Evolutionary conservation across 2,113 vertebrate species (phyloP), one percentile per base, ranked within the genome.

Genomic region (Rhynchomys soricoides): DNA sequence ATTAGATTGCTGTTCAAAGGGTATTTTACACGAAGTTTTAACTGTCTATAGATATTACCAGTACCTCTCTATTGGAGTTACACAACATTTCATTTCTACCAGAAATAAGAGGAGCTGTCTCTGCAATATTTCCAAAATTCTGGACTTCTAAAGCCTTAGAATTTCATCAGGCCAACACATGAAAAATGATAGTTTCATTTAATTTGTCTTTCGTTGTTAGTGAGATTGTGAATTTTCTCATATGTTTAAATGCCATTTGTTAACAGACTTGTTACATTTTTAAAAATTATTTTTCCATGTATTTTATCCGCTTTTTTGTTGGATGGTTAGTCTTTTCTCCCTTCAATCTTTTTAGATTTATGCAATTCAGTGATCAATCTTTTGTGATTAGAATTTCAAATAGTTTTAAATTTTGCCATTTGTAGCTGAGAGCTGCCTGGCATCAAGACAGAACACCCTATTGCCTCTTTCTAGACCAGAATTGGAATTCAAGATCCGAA

Each of bases 101-200:
- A 89, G 94, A 96, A 81, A n/a, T 62, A 91, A 82, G 7, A 59
- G 9, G 77, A 26, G 66, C 22, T 48, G 16, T 10, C 90, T 93
- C 16, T 37, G 2, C 31, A 50, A 5, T 59, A 15, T 94, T 86
- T 82, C 55, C 93, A 96, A 93, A 89, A 40, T 74, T 91, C 64
- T 86, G 11, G 12, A 43, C 71, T 90, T 73, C 50, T 50, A 89
- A 71, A 77, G 87, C 57, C 74, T 96, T 89, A 93, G 62, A 62
- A 86, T 90, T 94, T 83, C 40, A 74, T 91, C 57, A 92, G 78
- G 91, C 19, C 79, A 62, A 83, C 2, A 68, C 22, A 57, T 75
- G 52, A 95, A 50, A 96, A 94, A 94, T 40, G 11, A n/a, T 81
- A 5, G 24, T 77, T 40, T 82, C 75, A 95, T 74, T 90, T 85